These are phyloP conservation scores for Amphibalanus amphitrite DNA, from an alignment of 1,140 invertebrate species.

Conservation along the genomic window DNA sequence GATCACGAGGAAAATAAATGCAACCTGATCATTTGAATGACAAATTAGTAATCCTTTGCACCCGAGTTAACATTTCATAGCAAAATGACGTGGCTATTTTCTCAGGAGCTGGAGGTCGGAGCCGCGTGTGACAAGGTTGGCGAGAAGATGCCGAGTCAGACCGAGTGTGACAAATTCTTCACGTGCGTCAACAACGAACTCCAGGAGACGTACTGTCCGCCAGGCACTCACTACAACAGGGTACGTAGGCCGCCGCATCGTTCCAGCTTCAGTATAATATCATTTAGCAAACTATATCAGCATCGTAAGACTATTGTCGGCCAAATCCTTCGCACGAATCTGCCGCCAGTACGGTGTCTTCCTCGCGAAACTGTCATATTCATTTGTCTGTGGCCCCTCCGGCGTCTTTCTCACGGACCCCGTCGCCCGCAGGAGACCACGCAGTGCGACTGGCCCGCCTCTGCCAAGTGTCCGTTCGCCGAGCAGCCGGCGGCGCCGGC, in stretches of 20 bases:
- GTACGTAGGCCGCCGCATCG: conserved; percentile 21
- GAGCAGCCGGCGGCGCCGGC: background rate
- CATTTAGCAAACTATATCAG: too few species aligned
- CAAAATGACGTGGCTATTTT: background rate
- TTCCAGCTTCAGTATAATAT: too few species aligned
- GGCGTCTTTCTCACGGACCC: background rate
- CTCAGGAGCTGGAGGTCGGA: background rate
- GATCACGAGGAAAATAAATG: too few species aligned
- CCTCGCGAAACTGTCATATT: too few species aligned
- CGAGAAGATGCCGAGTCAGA: background rate
- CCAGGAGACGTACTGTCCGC: conserved; percentile 44
- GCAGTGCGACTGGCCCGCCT: background rate
- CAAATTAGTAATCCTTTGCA: too few species aligned
- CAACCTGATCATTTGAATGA: too few species aligned
- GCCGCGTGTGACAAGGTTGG: background rate
- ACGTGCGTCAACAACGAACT: conserved; percentile 53
- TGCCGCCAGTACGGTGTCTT: too few species aligned
- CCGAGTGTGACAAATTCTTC: conserved; percentile 59
- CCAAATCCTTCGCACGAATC: too few species aligned
- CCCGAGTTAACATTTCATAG: too few species aligned
- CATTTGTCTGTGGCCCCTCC: too few species aligned
- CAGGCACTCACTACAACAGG: conserved; percentile 46
- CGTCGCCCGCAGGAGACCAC: background rate
- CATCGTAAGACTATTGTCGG: too few species aligned
- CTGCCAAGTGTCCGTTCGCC: background rate